Conservation (phyloP, 2,113 vertebrate species). For the Platysternon megacephalum region DNA sequence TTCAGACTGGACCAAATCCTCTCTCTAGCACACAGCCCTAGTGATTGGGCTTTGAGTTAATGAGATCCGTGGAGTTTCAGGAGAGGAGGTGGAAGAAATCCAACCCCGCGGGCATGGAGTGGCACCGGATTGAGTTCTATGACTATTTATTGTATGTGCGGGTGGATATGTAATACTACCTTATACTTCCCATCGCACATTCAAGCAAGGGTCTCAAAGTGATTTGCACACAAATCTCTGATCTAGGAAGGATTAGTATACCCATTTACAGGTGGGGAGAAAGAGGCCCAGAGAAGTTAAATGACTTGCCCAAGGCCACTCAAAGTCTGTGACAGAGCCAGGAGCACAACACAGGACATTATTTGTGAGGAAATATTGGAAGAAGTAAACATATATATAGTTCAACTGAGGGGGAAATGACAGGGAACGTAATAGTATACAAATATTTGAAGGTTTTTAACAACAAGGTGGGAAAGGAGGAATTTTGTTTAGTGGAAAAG, state of each 20-base stretch:
- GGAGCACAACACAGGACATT: not conserved
- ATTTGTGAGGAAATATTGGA: not conserved
- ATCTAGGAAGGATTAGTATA: not conserved
- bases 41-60: not conserved
- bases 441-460: not conserved
- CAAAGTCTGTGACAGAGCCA: not conserved
- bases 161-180: not conserved
- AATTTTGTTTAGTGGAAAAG: not conserved
- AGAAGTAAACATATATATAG: not conserved
- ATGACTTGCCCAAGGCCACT: not conserved
- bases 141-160: not conserved
- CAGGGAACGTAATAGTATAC: not conserved
- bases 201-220: not conserved
- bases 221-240: not conserved
- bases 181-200: not conserved
- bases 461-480: not conserved
- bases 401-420: not conserved
- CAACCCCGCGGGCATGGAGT: not conserved
- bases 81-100: not conserved
- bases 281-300: not conserved
- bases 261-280: not conserved
- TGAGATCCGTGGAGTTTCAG: not conserved
- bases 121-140: not conserved
- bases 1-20: not conserved
- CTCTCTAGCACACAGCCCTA: not conserved